Percentiles rank a stretch among this genome's conserved stretches.
Evolutionary conservation across 2,888 invertebrate genomes (phyloP).

Genomic region (Julus scanicus): DNA sequence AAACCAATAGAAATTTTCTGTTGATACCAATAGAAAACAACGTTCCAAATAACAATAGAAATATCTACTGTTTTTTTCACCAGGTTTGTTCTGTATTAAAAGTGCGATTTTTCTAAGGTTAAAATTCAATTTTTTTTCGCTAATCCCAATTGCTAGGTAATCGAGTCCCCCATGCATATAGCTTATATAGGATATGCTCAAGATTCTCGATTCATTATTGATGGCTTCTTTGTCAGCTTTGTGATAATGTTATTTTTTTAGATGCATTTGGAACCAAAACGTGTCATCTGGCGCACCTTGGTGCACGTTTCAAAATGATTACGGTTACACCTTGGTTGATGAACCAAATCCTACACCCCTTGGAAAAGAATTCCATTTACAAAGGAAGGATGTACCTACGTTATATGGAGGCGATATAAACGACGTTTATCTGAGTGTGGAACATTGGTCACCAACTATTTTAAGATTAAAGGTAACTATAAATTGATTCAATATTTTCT

Average conservation of each 20-base stretch:
- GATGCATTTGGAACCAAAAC: constrained; percentile 55
- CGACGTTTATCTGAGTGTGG: constrained; percentile 54
- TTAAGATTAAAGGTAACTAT: constrained; percentile 57
- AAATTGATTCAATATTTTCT: too few species aligned
- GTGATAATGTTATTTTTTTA: constrained; percentile 34
- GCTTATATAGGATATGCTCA: too few species aligned
- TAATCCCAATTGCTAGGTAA: too few species aligned
- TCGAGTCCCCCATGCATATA: too few species aligned
- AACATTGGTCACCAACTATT: constrained; percentile 51
- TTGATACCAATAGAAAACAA: too few species aligned
- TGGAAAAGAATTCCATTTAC: constrained; percentile 25
- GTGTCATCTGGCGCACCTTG: constrained; percentile 50
- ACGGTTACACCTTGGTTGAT: constrained; percentile 55
- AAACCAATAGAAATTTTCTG: too few species aligned
- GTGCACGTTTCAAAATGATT: constrained; percentile 56
- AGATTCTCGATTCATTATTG: too few species aligned
- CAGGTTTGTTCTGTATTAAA: too few species aligned
- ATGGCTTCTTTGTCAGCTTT: background rate
- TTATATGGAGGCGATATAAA: constrained; percentile 55
- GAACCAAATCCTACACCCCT: background rate
- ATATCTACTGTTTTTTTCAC: too few species aligned
- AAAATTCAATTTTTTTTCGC: too few species aligned
- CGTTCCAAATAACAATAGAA: too few species aligned
- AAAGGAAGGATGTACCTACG: constrained; percentile 25
- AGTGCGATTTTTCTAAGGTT: too few species aligned